Conservation (phyloP, 2,113 vertebrate genomes). For the Onychostoma macrolepis region DNA sequence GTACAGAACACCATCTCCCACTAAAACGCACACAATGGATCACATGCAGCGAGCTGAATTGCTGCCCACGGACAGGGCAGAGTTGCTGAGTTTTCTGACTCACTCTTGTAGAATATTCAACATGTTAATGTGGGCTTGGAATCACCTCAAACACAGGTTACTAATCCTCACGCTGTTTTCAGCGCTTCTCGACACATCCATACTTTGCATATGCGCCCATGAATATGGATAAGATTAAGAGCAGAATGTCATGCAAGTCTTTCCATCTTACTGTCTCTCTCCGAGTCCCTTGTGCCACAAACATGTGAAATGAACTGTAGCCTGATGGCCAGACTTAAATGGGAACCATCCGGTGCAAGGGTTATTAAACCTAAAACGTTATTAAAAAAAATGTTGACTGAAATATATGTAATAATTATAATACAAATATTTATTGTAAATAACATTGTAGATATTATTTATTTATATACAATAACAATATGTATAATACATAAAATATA, state of each 20-base stretch:
- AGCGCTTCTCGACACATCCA: background rate
- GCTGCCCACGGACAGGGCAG: conserved; percentile 43
- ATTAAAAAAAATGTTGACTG: background rate
- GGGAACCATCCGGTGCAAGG: background rate
- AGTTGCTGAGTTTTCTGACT: conserved; percentile 47
- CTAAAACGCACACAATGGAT: conserved; percentile 20
- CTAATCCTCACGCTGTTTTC: conserved; percentile 29
- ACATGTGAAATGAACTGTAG: background rate
- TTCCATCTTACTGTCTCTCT: conserved; percentile 21
- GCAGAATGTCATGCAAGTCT: conserved; percentile 22
- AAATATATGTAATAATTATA: background rate
- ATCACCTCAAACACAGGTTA: conserved; percentile 47
- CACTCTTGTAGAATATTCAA: conserved; percentile 52
- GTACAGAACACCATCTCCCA: conserved; percentile 32
- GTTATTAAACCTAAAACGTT: background rate
- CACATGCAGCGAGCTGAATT: conserved; percentile 9
- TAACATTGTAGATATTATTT: too few species aligned
- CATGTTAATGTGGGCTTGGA: conserved; percentile 45
- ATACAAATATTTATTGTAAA: too few species aligned
- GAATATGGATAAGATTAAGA: conserved; percentile 48
- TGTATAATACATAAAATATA: background rate
- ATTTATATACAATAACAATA: too few species aligned
- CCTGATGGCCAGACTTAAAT: background rate
- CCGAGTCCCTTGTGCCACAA: background rate
- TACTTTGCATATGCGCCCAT: conserved; percentile 30